These are phyloP conservation scores for Pterocles orientalis DNA, from an alignment of 2,113 vertebrate genomes.

Conservation along the genomic window DNA sequence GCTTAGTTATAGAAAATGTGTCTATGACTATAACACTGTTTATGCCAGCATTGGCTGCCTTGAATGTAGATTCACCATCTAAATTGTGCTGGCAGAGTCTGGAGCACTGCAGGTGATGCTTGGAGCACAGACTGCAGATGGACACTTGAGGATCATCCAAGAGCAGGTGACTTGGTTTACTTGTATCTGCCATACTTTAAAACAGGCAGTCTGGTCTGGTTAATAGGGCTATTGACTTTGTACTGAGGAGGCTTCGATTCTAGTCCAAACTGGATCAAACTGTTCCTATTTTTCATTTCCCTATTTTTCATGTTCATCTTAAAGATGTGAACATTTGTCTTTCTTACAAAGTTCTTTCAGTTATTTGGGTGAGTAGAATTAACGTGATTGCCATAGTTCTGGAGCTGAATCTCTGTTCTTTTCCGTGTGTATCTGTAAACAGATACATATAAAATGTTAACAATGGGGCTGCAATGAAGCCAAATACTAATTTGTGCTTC, in stretches of 20 bases:
- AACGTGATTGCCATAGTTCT: neutral
- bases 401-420: neutral
- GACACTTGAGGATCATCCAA: neutral
- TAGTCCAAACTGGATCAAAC: neutral
- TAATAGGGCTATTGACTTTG: neutral
- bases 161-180: neutral
- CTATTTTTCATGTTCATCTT: neutral
- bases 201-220: neutral
- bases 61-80: neutral
- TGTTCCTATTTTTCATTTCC: neutral
- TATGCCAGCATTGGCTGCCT: neutral
- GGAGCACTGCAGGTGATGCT: neutral
- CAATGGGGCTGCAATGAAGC: neutral
- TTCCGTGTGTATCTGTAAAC: neutral
- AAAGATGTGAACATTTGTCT: neutral
- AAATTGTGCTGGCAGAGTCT: neutral
- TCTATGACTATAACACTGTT: neutral
- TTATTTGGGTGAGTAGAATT: neutral
- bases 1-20: neutral
- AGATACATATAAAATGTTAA: neutral
- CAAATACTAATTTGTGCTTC: neutral
- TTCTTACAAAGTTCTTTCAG: neutral
- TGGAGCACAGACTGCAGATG: neutral
- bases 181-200: neutral
- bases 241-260: neutral